Evolutionary conservation across 2,797 vertebrate genomes (phyloP).

Genomic region (Catharus ustulatus): DNA sequence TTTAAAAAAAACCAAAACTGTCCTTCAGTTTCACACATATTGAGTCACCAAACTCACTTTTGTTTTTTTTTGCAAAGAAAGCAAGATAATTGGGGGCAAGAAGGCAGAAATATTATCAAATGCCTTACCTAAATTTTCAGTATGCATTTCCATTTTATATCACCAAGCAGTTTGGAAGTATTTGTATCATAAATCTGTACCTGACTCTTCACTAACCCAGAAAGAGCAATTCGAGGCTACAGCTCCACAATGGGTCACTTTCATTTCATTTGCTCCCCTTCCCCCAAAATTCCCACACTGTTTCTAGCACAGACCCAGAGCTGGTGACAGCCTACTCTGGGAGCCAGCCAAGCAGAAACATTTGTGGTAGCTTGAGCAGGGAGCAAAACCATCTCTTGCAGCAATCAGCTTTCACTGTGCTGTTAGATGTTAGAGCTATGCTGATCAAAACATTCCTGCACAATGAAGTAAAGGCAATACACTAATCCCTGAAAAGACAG

Average conservation of each 20-base stretch:
- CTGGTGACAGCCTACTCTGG: not conserved
- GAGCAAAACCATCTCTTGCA: slow-evolving; percentile 24
- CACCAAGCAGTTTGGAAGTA: not conserved
- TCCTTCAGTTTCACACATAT: not conserved
- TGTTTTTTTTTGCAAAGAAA: not conserved
- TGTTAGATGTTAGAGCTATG: not conserved
- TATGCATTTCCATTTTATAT: not conserved
- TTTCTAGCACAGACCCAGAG: not conserved
- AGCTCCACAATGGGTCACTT: not conserved
- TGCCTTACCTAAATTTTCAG: not conserved
- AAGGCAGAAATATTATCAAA: not conserved
- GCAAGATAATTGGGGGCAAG: not conserved
- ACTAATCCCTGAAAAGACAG: slow-evolving; percentile 11
- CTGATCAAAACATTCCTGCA: slow-evolving; percentile 44
- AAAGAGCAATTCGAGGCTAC: not conserved
- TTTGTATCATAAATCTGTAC: not conserved
- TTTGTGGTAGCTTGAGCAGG: not conserved
- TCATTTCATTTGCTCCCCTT: not conserved
- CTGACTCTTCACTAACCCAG: not conserved
- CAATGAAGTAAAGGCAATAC: slow-evolving; percentile 11
- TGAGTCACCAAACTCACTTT: not conserved
- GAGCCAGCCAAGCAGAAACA: slow-evolving; percentile 14
- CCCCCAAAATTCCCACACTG: not conserved
- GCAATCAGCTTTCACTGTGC: not conserved
- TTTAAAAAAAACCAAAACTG: not conserved